phyloP scores from a whole-genome alignment of 2,113 vertebrate genomes.

The Archilochus colubris region DNA sequence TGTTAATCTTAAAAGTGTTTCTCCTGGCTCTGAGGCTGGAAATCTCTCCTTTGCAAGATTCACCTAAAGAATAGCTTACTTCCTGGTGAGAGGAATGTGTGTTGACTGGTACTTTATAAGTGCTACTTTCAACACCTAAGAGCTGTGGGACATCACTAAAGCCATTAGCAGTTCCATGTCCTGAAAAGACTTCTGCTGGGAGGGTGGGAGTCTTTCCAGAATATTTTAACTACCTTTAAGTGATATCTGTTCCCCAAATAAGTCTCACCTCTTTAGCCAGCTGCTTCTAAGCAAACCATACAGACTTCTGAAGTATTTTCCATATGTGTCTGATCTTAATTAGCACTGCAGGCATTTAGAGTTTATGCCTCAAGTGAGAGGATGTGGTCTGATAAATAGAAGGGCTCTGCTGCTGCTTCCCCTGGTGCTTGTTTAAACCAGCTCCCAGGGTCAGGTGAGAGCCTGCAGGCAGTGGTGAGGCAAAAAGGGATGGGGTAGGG shows the following conservation, averaged over 20 bases:
- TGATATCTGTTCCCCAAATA: not conserved
- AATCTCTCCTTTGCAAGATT: not conserved
- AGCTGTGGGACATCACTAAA: not conserved
- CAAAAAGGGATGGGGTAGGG: not conserved
- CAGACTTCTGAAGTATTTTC: not conserved
- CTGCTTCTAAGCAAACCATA: not conserved
- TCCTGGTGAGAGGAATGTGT: conserved; percentile 27
- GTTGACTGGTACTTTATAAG: not conserved
- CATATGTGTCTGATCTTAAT: conserved; percentile 6
- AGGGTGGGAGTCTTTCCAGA: not conserved
- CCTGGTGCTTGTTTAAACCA: not conserved
- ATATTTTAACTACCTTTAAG: not conserved
- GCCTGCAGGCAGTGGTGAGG: not conserved
- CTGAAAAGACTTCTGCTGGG: conserved; percentile 1
- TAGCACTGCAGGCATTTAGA: not conserved
- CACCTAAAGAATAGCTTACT: not conserved
- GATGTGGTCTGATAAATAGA: conserved; percentile 37
- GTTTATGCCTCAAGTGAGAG: conserved; percentile 2
- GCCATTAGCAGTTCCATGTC: conserved; percentile 35
- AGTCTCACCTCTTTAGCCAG: not conserved
- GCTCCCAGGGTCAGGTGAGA: not conserved
- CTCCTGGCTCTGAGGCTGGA: conserved; percentile 20
- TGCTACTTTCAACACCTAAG: conserved; percentile 22
- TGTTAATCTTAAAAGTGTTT: not conserved
- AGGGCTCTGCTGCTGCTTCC: conserved; percentile 6